Conservation (phyloP, 2,888 invertebrate species). For the Zhuqinia jingwanae region DNA sequence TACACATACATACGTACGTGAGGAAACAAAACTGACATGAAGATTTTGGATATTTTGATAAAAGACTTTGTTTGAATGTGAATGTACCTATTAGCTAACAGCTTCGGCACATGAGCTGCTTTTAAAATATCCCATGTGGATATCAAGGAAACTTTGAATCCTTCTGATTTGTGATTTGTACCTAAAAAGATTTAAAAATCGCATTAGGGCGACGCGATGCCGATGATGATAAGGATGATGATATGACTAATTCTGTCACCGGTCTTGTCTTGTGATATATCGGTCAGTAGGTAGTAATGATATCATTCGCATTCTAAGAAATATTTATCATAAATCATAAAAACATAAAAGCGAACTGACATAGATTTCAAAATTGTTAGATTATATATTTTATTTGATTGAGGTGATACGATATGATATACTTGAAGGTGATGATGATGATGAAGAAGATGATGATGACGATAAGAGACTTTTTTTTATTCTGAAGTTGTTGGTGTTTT, state of each 20-base stretch:
- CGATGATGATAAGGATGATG: too few relatives aligned
- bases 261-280: slow-evolving; percentile 2
- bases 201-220: slow-evolving; percentile 14
- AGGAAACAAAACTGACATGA: neutral
- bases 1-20: neutral
- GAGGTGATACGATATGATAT: slow-evolving; percentile 38
- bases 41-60: slow-evolving; percentile 13
- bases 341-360: slow-evolving; percentile 54
- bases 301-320: slow-evolving; percentile 35
- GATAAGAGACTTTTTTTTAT: slow-evolving; percentile 21
- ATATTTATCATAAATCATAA: slow-evolving; percentile 60
- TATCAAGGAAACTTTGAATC: neutral
- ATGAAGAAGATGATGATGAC: slow-evolving; percentile 7
- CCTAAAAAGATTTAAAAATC: neutral
- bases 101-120: too few relatives aligned
- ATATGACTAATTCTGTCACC: slow-evolving; percentile 9
- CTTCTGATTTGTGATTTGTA: neutral
- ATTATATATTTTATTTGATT: slow-evolving; percentile 41
- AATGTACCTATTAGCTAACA: too few relatives aligned
- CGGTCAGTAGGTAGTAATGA: slow-evolving; percentile 38
- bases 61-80: too few relatives aligned
- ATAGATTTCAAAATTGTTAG: slow-evolving; percentile 45
- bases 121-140: slow-evolving; percentile 1
- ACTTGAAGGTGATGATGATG: slow-evolving; percentile 40
- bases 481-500: neutral